A percentile compares a stretch with the other conserved stretches of the same genome.
Evolutionary conservation across 2,888 invertebrate species (phyloP).

Genomic region (Heliconius aoede): DNA sequence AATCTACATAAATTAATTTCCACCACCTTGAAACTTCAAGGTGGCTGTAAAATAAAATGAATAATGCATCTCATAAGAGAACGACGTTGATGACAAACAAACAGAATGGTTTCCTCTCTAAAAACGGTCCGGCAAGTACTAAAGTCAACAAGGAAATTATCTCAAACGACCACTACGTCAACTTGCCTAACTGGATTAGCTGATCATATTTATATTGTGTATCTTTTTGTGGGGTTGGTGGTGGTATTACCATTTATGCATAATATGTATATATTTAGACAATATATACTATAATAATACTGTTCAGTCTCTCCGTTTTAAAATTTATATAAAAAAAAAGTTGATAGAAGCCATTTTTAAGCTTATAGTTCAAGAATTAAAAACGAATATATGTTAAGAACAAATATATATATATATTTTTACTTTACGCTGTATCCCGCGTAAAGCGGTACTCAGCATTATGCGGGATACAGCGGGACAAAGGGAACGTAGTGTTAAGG

Average conservation of each 20-base stretch:
- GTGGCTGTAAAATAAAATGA: constrained; percentile 21
- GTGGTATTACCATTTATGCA: not conserved
- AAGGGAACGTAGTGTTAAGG: not conserved
- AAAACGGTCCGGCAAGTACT: constrained; percentile 63
- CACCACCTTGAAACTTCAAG: not conserved
- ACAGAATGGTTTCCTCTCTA: constrained; percentile 61
- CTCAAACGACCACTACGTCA: constrained; percentile 72
- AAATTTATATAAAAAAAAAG: no score
- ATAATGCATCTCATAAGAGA: constrained; percentile 38
- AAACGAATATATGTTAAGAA: no score
- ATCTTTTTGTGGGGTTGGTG: not conserved
- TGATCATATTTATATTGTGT: constrained; percentile 49
- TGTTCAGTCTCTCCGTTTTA: no score
- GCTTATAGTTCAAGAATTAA: no score
- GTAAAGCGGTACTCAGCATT: no score
- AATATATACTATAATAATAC: no score
- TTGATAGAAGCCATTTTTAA: no score
- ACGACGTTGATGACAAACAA: constrained; percentile 51
- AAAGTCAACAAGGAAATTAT: constrained; percentile 76
- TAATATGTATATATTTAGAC: no score
- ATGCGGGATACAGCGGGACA: no score
- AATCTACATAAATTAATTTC: not conserved
- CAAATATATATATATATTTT: no score
- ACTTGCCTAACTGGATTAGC: constrained; percentile 73
- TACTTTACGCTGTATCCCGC: not conserved